These are phyloP conservation scores for Oriolus oriolus DNA, from an alignment of 2,113 vertebrate species.

Conservation along the genomic window DNA sequence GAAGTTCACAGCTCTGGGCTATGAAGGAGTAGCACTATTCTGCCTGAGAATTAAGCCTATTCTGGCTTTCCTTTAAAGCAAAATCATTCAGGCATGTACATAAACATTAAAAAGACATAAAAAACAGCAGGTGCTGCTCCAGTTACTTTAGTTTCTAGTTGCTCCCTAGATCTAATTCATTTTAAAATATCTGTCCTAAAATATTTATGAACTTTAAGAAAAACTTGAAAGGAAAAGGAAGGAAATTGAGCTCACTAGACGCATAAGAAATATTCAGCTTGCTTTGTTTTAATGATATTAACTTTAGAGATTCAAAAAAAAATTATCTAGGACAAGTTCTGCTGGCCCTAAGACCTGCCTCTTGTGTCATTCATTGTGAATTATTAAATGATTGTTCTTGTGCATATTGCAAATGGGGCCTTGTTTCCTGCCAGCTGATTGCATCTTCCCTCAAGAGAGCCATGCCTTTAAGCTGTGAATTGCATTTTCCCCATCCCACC, in stretches of 20 bases:
- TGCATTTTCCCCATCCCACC: neutral
- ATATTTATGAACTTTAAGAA: slow-evolving; percentile 11
- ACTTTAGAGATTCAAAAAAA: neutral
- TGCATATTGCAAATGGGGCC: slow-evolving; percentile 54
- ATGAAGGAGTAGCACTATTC: neutral
- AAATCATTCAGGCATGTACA: neutral
- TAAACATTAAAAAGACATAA: neutral
- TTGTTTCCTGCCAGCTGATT: slow-evolving; percentile 71
- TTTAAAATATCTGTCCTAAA: neutral
- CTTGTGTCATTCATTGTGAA: slow-evolving; percentile 45
- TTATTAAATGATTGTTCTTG: slow-evolving; percentile 71
- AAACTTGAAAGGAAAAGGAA: neutral
- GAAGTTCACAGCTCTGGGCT: neutral
- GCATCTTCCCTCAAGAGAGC: slow-evolving; percentile 63
- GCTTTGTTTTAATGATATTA: slow-evolving; percentile 9
- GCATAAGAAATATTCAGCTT: neutral
- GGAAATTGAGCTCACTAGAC: neutral
- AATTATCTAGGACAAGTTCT: slow-evolving; percentile 17
- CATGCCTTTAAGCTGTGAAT: slow-evolving; percentile 56
- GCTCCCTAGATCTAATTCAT: neutral
- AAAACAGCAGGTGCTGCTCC: slow-evolving; percentile 3
- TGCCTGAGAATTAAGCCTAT: neutral
- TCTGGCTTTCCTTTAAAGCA: neutral
- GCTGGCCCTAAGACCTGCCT: slow-evolving; percentile 29
- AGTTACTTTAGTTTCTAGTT: neutral